Base-by-base conservation (phyloP, 2,797 vertebrate genomes). In the Spondyliosoma cantharus region DNA sequence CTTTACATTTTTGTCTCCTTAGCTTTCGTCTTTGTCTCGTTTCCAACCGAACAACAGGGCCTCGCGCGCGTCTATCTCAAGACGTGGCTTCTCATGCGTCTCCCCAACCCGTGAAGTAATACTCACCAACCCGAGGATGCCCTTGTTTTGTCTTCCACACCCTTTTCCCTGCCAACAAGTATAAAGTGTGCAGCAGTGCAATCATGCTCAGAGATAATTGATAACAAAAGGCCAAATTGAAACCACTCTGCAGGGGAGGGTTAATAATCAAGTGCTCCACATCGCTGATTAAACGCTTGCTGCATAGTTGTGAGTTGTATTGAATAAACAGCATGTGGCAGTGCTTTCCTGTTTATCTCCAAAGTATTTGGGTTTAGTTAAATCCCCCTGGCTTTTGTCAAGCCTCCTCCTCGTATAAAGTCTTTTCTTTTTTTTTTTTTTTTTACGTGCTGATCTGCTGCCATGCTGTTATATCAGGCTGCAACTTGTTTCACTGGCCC, bases 221-320 rank as follows among this genome's bases (percentile, higher is more conserved):
- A 90, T 88, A 87, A 92, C 90, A 92, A 91, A 91, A 89, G 74
- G 82, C 68, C 65, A 83, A 89, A 91, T 86, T 86, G 88, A 89
- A 91, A 91, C 80, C 84, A 81, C 89, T 91, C 88, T 74, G 70
- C 81, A 68, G 85, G 82, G 89, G 82, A 80, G 82, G 81, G 82
- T 90, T 92, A 89, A 92, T 90, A 89, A 89, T 90, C 87, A 88
- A 90, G 80, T 83, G 71, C 79, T 82, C 74, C 69, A 82, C 87
- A 90, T 91, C 85, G 73, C 86, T 89, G 91, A 92, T 93, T 90
- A 91, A 90, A 90, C 56, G 66, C 73, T 79, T 20, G 80, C 79
- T 81, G 85, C 68, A 72, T 75, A 70, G 76, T 85, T 81, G 80
- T 69, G 82, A 89, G 67, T 87, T 70, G 72, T 86, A 78, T 81